phyloP scores from a whole-genome alignment of 2,113 vertebrate genomes.

The western clawed frog (Xenopus tropicalis) region DNA sequence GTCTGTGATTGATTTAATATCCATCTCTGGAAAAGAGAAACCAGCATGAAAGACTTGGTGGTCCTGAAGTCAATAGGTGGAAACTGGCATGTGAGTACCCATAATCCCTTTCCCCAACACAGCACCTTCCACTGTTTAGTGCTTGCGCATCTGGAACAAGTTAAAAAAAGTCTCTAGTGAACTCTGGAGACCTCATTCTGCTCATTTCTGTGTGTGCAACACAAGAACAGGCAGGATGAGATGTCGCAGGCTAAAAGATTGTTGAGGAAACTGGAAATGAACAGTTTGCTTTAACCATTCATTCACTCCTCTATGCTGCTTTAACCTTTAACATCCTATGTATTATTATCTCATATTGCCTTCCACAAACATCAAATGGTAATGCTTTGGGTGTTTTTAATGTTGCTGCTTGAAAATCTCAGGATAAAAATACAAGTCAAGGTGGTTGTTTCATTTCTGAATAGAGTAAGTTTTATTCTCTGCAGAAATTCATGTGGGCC shows the following conservation, averaged over 20 bases:
- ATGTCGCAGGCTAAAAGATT: conserved; percentile 9
- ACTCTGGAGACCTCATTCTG: conserved; percentile 20
- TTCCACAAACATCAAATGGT: too few relatives aligned
- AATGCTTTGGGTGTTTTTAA: too few relatives aligned
- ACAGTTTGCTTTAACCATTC: too few relatives aligned
- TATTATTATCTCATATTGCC: too few relatives aligned
- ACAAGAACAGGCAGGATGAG: conserved; percentile 14
- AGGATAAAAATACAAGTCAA: too few relatives aligned
- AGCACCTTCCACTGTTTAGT: conserved; percentile 23
- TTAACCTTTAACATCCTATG: too few relatives aligned
- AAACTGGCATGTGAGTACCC: conserved; percentile 32
- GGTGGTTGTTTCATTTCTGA: too few relatives aligned
- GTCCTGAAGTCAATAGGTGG: conserved; percentile 33
- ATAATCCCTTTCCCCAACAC: conserved; percentile 29
- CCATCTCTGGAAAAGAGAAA: conserved; percentile 4
- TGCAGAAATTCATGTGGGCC: too few relatives aligned
- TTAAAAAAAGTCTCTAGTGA: conserved; percentile 16
- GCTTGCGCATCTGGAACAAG: conserved; percentile 35
- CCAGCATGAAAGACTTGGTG: conserved; percentile 12
- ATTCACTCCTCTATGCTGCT: too few relatives aligned
- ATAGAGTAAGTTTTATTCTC: too few relatives aligned
- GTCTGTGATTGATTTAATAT: conserved; percentile 29
- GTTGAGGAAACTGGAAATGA: background rate
- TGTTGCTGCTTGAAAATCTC: too few relatives aligned
- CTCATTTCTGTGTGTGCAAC: conserved; percentile 9